Evolutionary conservation across 1,140 invertebrate species (phyloP), one percentile per base, ranked within the genome.

Genomic region (Magallana gigas): DNA sequence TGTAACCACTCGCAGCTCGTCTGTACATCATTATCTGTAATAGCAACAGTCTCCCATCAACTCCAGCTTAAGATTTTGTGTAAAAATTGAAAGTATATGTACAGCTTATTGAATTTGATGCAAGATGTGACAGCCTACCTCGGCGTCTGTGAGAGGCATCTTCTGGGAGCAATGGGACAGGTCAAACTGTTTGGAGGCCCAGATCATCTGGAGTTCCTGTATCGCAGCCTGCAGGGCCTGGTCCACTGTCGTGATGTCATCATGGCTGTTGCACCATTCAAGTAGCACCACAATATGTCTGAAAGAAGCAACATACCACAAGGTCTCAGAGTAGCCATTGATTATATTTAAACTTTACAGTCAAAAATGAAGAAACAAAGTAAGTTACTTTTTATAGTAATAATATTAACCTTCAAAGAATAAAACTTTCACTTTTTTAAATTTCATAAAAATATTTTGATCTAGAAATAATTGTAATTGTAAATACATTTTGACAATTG

Each of bases 111-210:
- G 36, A 48, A 64, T 64, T 64, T 64, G 62, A 14, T 16, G 62
- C 18, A 18, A 57, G 48, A 83, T 23, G 3, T 11, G 16, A 57
- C 8, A 80, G 59, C 86, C 6, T 48, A 93, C 93, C 91, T 93
- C 93, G 11, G 90, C 88, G 86, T 93, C 92, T 58, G 91, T 91
- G 16, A 93, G 87, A 11, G 93, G 92, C 92, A 93, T 92, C 59
- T 87, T 91, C 60, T 92, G 90, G n/a, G 89, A 12, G 16, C 89
- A 58, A 59, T 83, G 87, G 29, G 90, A 85, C 9, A 89, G 85
- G 6, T 88, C 88, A 12, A 91, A 86, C 85, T 93, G 92, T 88
- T 91, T 91, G 18, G 90, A 86, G 29, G 90, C 89, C 92, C 92
- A 93, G 56, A 91, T 92, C 91, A 93, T 93, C 81, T 91, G 90